These are phyloP conservation scores for Probaryconus sp. DNA, from an alignment of 1,140 invertebrate species.

Conservation along the genomic window DNA sequence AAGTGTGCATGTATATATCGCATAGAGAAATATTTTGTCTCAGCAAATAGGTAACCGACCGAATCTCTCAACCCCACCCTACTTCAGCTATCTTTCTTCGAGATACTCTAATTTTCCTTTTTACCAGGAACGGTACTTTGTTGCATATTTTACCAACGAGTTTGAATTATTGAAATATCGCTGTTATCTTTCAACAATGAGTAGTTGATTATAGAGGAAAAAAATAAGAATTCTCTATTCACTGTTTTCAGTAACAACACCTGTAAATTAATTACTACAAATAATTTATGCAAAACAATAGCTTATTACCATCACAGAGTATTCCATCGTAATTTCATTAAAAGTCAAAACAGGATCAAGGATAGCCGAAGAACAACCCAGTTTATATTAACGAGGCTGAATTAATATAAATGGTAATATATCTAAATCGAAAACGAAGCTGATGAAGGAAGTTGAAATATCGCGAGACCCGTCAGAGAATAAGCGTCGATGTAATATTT, in stretches of 20 bases:
- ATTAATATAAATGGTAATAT: constrained; percentile 61
- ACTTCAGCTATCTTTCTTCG: constrained; percentile 23
- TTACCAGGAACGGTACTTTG: constrained; percentile 4
- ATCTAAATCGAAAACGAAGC: constrained; percentile 54
- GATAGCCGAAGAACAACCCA: constrained; percentile 22
- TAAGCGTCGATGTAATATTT: constrained; percentile 72
- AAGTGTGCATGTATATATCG: constrained; percentile 33
- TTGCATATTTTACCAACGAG: constrained; percentile 1
- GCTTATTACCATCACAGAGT: too few relatives aligned
- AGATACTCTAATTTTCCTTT: constrained; percentile 5
- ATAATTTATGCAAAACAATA: too few relatives aligned
- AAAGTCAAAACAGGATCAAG: constrained; percentile 41
- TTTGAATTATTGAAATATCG: not conserved
- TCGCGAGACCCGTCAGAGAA: constrained; percentile 51
- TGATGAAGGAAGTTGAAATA: constrained; percentile 64
- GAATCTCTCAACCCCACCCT: constrained; percentile 41
- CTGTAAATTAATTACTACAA: too few relatives aligned
- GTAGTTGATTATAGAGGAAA: not conserved
- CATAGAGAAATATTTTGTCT: constrained; percentile 69
- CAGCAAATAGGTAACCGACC: constrained; percentile 63
- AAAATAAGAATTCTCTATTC: too few relatives aligned
- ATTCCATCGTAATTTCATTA: not conserved
- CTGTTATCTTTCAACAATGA: not conserved
- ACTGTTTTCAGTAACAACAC: too few relatives aligned
- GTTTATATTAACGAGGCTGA: constrained; percentile 28